These are phyloP conservation scores for Cryptocephalus primarius DNA, from an alignment of 2,888 invertebrate genomes.

Conservation along the genomic window DNA sequence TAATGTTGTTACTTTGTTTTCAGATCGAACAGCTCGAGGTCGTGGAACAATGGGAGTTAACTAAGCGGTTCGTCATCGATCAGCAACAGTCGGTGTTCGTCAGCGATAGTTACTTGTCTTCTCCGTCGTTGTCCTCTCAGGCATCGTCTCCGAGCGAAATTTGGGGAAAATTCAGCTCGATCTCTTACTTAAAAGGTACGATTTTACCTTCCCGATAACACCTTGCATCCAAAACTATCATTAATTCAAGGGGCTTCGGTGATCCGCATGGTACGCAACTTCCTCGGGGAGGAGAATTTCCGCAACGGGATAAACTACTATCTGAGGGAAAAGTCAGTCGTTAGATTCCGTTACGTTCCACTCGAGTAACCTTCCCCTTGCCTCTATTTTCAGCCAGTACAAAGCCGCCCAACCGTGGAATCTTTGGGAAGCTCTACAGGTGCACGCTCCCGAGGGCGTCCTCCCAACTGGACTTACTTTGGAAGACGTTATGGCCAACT, in stretches of 20 bases:
- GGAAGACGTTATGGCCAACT: slow-evolving; percentile 43
- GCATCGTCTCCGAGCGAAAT: background rate
- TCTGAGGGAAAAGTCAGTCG: background rate
- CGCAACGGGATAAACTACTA: background rate
- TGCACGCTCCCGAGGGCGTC: background rate
- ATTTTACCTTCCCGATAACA: no score
- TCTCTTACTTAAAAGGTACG: background rate
- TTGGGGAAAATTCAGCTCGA: background rate
- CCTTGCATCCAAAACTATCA: no score
- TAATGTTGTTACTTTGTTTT: background rate
- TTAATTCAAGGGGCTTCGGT: background rate
- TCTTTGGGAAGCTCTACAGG: background rate
- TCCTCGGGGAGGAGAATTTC: background rate
- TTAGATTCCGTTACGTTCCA: background rate
- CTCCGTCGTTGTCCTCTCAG: background rate
- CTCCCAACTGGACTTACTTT: slow-evolving; percentile 7
- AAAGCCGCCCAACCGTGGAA: background rate
- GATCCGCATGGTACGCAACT: background rate
- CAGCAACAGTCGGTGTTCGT: background rate
- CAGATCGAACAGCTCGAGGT: background rate
- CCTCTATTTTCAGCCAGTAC: background rate
- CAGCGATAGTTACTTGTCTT: background rate
- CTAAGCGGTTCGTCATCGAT: background rate
- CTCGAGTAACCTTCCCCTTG: background rate
- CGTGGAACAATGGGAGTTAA: background rate